phyloP scores from a whole-genome alignment of 2,797 vertebrate genomes.

The Brachyrhaphis roseni region DNA sequence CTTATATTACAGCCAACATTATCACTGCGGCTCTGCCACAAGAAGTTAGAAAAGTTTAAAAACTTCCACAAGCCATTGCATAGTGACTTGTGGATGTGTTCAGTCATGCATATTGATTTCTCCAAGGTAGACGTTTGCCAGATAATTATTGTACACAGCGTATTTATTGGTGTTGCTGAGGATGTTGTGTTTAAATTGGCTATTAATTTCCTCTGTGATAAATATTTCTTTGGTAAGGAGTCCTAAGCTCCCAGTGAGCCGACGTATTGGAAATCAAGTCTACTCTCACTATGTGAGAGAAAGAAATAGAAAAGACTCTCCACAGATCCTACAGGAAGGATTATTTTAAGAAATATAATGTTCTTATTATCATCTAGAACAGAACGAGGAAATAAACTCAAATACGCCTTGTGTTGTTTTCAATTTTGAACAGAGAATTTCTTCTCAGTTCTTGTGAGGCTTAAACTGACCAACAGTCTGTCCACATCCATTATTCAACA shows the following conservation, averaged over 20 bases:
- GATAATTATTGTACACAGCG: background rate
- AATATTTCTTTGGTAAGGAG: background rate
- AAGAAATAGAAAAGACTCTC: background rate
- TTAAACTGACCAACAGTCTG: conserved; percentile 28
- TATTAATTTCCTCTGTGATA: background rate
- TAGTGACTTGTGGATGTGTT: background rate
- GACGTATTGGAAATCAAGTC: background rate
- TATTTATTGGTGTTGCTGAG: background rate
- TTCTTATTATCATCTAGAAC: background rate
- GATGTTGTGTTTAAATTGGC: background rate
- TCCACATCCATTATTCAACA: conserved; percentile 24
- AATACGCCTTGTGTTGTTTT: background rate
- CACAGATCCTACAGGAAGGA: background rate
- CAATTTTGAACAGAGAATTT: conserved; percentile 7
- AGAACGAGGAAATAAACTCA: background rate
- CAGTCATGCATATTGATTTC: background rate
- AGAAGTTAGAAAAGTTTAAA: background rate
- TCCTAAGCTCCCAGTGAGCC: background rate
- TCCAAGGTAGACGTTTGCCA: background rate
- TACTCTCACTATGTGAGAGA: background rate
- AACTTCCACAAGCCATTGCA: background rate
- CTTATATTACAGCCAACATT: background rate
- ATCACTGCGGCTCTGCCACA: background rate
- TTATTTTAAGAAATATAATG: background rate
- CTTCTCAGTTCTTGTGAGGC: background rate